Percentiles rank a stretch among this genome's conserved stretches.
phyloP scores from a whole-genome alignment of 2,113 vertebrate species.

The Pelodiscus sinensis region DNA sequence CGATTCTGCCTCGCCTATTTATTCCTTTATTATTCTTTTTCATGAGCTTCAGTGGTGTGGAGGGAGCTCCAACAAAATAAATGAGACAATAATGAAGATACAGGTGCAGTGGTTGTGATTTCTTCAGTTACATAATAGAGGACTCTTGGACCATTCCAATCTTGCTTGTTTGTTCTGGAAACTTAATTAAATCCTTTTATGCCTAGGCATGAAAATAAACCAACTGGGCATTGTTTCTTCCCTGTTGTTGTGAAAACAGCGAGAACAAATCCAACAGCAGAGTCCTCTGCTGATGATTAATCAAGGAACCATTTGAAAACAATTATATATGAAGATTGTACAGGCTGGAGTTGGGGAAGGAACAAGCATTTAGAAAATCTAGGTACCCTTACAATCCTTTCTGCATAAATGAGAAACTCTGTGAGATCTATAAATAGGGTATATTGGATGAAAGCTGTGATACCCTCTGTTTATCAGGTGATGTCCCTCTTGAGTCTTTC shows the following conservation, averaged over 20 bases:
- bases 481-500: neutral
- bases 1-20: neutral
- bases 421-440: neutral
- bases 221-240: slow-evolving; percentile 1
- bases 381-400: neutral
- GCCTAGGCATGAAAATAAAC: neutral
- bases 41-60: neutral
- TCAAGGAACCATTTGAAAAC: neutral
- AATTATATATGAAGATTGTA: neutral
- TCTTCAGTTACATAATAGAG: slow-evolving; percentile 25
- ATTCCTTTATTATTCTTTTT: slow-evolving; percentile 3
- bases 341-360: neutral
- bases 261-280: neutral
- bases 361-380: neutral
- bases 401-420: neutral
- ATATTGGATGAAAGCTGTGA: neutral
- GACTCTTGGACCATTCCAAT: slow-evolving; percentile 4
- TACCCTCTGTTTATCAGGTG: neutral
- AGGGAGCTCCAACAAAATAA: slow-evolving; percentile 4
- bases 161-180: neutral
- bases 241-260: neutral
- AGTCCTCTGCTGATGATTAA: neutral
- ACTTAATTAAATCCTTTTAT: slow-evolving; percentile 41
- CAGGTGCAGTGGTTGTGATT: slow-evolving; percentile 25
- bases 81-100: neutral